Percentiles rank a stretch among this genome's conserved stretches.
Conservation (phyloP, 2,113 vertebrate genomes). For the Planiliza haematocheilus region DNA sequence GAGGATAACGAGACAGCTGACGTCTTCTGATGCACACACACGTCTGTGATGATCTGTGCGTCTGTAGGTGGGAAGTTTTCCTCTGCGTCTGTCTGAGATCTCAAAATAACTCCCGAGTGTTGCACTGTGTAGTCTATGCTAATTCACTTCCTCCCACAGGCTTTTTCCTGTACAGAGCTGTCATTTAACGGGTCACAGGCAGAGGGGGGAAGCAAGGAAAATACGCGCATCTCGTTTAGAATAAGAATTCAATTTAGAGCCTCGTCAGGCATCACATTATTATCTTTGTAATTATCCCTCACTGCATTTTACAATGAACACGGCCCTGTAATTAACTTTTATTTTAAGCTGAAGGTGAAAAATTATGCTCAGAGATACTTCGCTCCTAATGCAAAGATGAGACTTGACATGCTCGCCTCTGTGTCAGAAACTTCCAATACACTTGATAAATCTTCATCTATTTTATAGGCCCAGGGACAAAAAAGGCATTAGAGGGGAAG, state of each 20-base stretch:
- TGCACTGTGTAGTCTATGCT: conserved; percentile 49
- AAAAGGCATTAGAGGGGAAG: neutral
- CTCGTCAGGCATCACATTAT: conserved; percentile 56
- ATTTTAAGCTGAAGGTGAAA: neutral
- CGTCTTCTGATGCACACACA: conserved; percentile 41
- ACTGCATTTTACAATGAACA: conserved; percentile 13
- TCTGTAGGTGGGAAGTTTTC: conserved; percentile 58
- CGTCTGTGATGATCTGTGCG: conserved; percentile 38
- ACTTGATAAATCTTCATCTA: neutral
- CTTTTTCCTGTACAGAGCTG: conserved; percentile 57
- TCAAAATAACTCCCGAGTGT: conserved; percentile 59
- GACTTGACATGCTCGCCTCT: neutral
- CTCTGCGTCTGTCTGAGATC: conserved; percentile 36
- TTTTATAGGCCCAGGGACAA: neutral
- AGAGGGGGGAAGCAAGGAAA: conserved; percentile 8
- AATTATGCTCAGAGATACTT: conserved; percentile 2
- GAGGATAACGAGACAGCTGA: conserved; percentile 15
- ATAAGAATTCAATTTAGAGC: conserved; percentile 52
- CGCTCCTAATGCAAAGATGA: neutral
- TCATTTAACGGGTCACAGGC: conserved; percentile 56
- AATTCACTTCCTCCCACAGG: conserved; percentile 50
- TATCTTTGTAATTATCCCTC: conserved; percentile 58
- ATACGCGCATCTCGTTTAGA: conserved; percentile 43
- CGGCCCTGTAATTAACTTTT: conserved; percentile 27
- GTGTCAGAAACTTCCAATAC: neutral